Percentiles rank a stretch among this genome's conserved stretches.
Evolutionary conservation across 2,113 vertebrate species (phyloP).

Genomic region (Cyphomyrus discorhynchus): DNA sequence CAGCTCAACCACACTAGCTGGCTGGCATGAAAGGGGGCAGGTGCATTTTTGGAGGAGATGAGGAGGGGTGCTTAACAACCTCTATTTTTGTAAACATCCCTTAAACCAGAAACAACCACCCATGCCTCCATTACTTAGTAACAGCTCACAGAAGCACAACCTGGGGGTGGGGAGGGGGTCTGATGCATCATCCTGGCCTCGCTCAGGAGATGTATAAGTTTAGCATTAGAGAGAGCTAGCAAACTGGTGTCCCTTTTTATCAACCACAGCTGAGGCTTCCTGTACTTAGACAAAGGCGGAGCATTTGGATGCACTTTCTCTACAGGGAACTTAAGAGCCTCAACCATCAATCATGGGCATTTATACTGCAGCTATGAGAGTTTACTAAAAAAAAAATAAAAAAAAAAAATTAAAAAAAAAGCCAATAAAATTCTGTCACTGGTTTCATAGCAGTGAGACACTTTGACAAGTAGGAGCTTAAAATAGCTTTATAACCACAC

Average conservation of each 20-base stretch:
- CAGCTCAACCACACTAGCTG: conserved; percentile 11
- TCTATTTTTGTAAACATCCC: conserved; percentile 18
- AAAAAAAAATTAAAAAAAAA: too few species aligned
- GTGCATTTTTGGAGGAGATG: neutral
- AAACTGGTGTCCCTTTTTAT: neutral
- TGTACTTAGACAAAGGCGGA: neutral
- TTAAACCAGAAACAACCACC: neutral
- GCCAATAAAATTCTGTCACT: neutral
- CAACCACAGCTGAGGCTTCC: neutral
- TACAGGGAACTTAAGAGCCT: neutral
- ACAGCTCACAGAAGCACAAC: neutral
- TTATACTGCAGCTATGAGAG: neutral
- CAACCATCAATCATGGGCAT: neutral
- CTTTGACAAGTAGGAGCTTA: neutral
- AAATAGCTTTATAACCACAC: conserved; percentile 15
- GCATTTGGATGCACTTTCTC: neutral
- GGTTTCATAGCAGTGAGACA: neutral
- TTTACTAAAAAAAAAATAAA: neutral
- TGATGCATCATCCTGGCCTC: neutral
- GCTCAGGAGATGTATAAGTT: neutral
- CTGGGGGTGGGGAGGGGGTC: neutral
- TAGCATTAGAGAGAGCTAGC: neutral
- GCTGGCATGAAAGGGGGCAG: conserved; percentile 12
- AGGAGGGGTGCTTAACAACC: conserved; percentile 7
- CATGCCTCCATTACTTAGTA: neutral